A percentile compares a stretch with the other conserved stretches of the same genome.
Evolutionary conservation across 2,113 vertebrate genomes (phyloP).

Genomic region (Malaclemys terrapin): DNA sequence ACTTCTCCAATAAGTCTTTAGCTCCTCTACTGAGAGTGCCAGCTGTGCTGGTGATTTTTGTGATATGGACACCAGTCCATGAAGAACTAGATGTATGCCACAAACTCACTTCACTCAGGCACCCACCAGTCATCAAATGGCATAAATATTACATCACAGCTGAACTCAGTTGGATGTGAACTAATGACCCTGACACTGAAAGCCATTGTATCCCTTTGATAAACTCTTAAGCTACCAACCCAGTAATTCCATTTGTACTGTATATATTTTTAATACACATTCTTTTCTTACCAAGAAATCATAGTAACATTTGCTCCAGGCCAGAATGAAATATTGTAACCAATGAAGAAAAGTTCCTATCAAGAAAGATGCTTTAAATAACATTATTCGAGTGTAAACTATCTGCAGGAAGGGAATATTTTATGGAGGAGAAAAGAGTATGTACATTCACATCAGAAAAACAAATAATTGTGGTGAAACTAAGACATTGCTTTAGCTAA

Average conservation of each 20-base stretch:
- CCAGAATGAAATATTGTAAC: constrained; percentile 15
- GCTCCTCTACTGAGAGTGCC: not conserved
- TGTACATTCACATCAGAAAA: constrained; percentile 8
- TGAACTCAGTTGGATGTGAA: not conserved
- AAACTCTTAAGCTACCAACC: not conserved
- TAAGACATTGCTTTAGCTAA: constrained; percentile 19
- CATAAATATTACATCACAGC: not conserved
- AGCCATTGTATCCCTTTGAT: not conserved
- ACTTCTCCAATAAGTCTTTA: not conserved
- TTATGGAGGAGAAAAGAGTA: constrained; percentile 19
- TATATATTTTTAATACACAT: not conserved
- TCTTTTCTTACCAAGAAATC: constrained; percentile 17
- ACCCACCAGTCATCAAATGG: not conserved
- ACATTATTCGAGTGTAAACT: constrained; percentile 15
- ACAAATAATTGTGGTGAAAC: constrained; percentile 14
- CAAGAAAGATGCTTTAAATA: constrained; percentile 22
- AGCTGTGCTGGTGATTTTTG: not conserved
- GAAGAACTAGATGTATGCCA: not conserved
- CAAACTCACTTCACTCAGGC: not conserved
- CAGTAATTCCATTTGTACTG: not conserved
- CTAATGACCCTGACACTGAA: constrained; percentile 16
- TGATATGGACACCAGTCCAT: not conserved
- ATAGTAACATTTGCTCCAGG: constrained; percentile 17
- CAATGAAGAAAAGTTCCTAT: not conserved
- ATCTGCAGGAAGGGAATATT: constrained; percentile 35